These are phyloP conservation scores for Pammene aurita DNA, from an alignment of 2,888 invertebrate genomes.

Conservation along the genomic window DNA sequence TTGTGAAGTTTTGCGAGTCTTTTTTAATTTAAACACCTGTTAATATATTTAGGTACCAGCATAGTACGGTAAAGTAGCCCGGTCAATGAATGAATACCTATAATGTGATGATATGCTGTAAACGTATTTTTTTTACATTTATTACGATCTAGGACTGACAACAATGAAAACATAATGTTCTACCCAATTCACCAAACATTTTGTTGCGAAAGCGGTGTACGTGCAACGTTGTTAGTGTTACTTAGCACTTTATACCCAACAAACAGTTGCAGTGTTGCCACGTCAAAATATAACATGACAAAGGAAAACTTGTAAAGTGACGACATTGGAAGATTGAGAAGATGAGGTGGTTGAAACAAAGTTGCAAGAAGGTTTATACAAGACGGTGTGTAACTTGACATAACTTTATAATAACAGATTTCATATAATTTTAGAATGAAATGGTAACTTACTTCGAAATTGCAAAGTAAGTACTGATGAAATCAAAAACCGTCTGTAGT, in stretches of 20 bases:
- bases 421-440: no score
- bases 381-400: constrained; percentile 12
- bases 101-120: no score
- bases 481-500: no score
- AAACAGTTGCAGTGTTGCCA: constrained; percentile 33
- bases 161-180: constrained; percentile 22
- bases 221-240: constrained; percentile 31
- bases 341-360: constrained; percentile 22
- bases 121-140: no score
- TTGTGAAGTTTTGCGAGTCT: no score
- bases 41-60: no score
- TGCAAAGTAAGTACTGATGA: no score
- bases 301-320: constrained; percentile 41
- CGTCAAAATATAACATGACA: constrained; percentile 43
- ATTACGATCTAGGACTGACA: neutral
- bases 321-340: constrained; percentile 23
- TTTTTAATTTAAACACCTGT: no score
- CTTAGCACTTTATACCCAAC: constrained; percentile 30
- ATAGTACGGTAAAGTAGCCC: no score
- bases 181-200: constrained; percentile 25
- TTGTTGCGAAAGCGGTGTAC: constrained; percentile 17
- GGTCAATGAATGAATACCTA: no score
- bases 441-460: no score
- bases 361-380: constrained; percentile 21
- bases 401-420: neutral